Base-by-base conservation (phyloP, 2,888 invertebrate genomes). In the Nomada goodeniana region DNA sequence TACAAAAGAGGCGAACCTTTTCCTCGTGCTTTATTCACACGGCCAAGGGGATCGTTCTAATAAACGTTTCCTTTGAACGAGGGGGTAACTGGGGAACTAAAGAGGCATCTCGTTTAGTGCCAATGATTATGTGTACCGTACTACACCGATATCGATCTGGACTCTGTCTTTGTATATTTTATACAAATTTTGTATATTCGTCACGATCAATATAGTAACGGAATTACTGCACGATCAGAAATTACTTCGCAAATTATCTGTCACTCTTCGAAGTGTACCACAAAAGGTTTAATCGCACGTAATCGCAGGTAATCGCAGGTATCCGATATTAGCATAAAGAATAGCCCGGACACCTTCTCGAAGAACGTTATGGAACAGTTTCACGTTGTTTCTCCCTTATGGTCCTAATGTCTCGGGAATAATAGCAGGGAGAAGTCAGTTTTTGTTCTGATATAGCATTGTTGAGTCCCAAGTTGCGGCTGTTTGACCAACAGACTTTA, bases 221-320 rank as follows among this genome's bases (percentile, higher is more conserved):
- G 0, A 29, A 29, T 29, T 29, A 36, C 0, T 36, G 0, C 7
- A 7, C 36, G 0, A 7, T 36, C 7, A 7, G 36, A 36, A 36
- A n/a, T n/a, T n/a, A n/a, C n/a, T n/a, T n/a, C n/a, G 11, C 10
- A 18, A 15, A 53, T n/a, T 3, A 9, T 36, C 9, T 2, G 7
- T 13, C 20, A 2, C 36, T 20, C 7, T 20, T 9, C 29, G 23
- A 3, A 13, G 15, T 18, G n/a, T 23, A 23, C 15, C 36, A 59
- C 47, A 57, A 73, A 60, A 10, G 67, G 26, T 63, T 72, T 18
- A 60, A 68, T 68, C 53, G 52, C 15, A 26, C 57, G 52, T 53
- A 71, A 52, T 73, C 67, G 13, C 86, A 85, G 81, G 52, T 53
- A 71, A 52, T 73, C 67, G 13, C 86, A 85, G 81, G 83, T 81